Base-by-base conservation (phyloP, 2,797 vertebrate species). In the Pelochelys cantorii region DNA sequence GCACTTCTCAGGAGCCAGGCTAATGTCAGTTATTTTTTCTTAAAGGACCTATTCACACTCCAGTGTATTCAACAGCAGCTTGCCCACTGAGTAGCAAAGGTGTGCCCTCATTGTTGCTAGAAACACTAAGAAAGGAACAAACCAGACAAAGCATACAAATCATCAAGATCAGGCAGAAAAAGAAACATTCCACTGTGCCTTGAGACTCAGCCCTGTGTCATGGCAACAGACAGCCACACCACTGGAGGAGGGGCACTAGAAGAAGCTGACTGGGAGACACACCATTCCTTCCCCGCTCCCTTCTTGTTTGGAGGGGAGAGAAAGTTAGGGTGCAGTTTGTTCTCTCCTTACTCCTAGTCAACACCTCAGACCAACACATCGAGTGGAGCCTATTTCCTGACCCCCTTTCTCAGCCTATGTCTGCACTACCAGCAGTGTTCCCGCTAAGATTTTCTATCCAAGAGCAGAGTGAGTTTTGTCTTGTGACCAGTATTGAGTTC, bases 141-240 rank as follows among this genome's bases (percentile, higher is more conserved):
- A 48, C 48, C 81, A 57, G 62, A 42, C 62, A 84, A 85, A 34
- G 94, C 87, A 88, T 3, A 74, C 90, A 95, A 82, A 79, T 88
- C 79, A 91, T 91, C 96, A 95, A 96, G 94, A 95, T 92, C 92
- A 96, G 95, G 84, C 94, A 91, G 92, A 96, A 93, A 88, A 93
- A 93, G 89, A 93, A 95, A 94, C 92, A 95, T 75, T 95, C 93
- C 97, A 97, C 93, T 94, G 97, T 77, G 94, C 94, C 93, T 96
- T 92, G 93, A 97, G 96, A 95, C 96, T 94, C 75, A 91, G 95
- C 94, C 95, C 93, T 95, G 94, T 2, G 94, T 4, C 0, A 83
- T 62, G 93, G 95, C 92, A 11, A 92, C 89, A 53, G 75, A 93
- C 71, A 87, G 95, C 34, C 2, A 93, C 94, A 96, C 84, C 91